Base-by-base conservation (phyloP, 2,888 invertebrate genomes). In the Drosophila falleni region DNA sequence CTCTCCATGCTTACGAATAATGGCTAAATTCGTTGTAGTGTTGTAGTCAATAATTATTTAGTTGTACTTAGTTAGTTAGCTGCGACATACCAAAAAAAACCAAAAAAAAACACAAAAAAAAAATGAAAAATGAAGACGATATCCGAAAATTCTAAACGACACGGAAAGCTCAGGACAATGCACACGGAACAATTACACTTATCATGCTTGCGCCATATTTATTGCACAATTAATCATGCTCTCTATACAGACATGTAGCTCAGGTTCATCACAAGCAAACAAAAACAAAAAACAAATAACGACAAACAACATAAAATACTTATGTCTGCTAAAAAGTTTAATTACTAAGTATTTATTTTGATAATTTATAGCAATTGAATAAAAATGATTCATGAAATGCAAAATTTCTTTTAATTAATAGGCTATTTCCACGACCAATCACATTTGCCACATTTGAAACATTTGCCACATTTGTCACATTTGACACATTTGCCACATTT, bases 311-410 rank as follows among this genome's bases (percentile, higher is more conserved):
- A 49, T 67, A 49, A 15, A 78, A 74, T 82, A 73, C 78, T 78
- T 83, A 78, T 78, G 78, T 83, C 75, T 84, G 89, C 89, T 73
- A 58, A 72, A 74, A 76, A 76, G 65, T 71, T 85, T 90, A 81
- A 59, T 74, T 77, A 78, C 67, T 90, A 90, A 81, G 89, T 88
- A 89, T 85, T 90, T 90, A 90, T 89, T 87, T 72, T 26, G 29
- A 78, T 74, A 89, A 85, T 83, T 78, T 90, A 79, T 78, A 81
- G 88, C 87, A 89, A 87, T 85, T 88, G 89, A 90, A 90, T 90
- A 90, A 90, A 90, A 83, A 80, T 66, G 78, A 87, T 90, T 90
- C 91, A 90, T 80, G 70, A 88, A 90, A 90, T 80, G 73, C 66
- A 82, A 70, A 69, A 42, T 42, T 15, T 13, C n/a, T 35, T 26